A percentile compares a stretch with the other conserved stretches of the same genome.
Conservation (phyloP, 2,888 invertebrate species). For the Pardosa pseudoannulata region DNA sequence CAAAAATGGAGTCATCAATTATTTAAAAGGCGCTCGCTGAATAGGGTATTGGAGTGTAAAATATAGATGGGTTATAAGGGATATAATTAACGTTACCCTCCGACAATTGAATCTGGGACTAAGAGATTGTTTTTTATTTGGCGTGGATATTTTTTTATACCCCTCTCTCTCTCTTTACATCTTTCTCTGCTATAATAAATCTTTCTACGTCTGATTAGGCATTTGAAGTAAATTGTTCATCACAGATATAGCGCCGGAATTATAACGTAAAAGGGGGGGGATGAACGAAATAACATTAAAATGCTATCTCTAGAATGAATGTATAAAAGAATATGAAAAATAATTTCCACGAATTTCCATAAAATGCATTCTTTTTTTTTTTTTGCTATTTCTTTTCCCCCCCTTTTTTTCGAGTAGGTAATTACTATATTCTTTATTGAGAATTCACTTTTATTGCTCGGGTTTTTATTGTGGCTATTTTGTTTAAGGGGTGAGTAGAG, state of each 20-base stretch:
- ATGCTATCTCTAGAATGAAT: constrained; percentile 36
- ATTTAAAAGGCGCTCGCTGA: constrained; percentile 63
- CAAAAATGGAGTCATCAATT: constrained; percentile 68
- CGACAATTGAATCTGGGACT: constrained; percentile 71
- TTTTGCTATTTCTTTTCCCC: not conserved
- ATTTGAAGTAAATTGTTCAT: constrained; percentile 67
- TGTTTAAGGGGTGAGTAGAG: not conserved
- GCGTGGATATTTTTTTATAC: constrained; percentile 3
- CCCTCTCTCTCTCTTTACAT: no score
- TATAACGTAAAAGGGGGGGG: constrained; percentile 28
- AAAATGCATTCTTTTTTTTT: not conserved
- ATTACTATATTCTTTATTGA: not conserved
- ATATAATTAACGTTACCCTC: constrained; percentile 64
- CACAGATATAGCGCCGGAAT: constrained; percentile 43
- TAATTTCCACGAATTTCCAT: constrained; percentile 8
- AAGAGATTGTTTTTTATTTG: constrained; percentile 44
- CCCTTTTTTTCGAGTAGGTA: not conserved
- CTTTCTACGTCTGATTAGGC: constrained; percentile 67
- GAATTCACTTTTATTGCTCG: constrained; percentile 4
- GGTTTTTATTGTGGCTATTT: not conserved
- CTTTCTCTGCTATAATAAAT: constrained; percentile 53
- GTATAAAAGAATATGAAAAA: constrained; percentile 9
- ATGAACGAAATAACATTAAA: constrained; percentile 52
- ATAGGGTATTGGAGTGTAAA: constrained; percentile 70
- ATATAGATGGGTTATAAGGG: constrained; percentile 70